Evolutionary conservation across 1,140 invertebrate genomes (phyloP).

Genomic region (Bicyclus anynana): DNA sequence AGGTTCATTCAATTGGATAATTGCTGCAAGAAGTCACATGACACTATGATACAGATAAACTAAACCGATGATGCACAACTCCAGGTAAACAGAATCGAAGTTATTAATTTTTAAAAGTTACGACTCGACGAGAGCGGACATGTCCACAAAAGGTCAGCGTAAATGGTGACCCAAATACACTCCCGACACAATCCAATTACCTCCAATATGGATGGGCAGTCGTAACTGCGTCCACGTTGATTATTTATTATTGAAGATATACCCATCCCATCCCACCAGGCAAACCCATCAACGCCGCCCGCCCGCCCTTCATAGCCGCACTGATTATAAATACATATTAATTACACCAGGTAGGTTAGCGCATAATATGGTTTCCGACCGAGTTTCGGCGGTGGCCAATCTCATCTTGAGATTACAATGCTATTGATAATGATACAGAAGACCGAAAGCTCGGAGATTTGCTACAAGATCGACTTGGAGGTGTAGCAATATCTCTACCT

Average conservation of each 20-base stretch:
- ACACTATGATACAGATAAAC: no score
- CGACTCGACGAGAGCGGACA: constrained; percentile 10
- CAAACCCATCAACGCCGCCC: background rate
- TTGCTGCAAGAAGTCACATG: no score
- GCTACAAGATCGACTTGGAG: no score
- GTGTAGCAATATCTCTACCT: no score
- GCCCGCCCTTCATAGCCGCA: background rate
- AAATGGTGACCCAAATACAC: constrained; percentile 53
- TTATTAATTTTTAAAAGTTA: constrained; percentile 22
- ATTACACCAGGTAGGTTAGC: constrained; percentile 1
- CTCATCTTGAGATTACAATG: no score
- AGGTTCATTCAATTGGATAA: no score
- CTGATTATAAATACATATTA: constrained; percentile 14
- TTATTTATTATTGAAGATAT: constrained; percentile 36
- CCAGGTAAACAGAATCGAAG: constrained; percentile 2
- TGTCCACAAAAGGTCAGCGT: constrained; percentile 41
- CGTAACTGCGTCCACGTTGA: constrained; percentile 33
- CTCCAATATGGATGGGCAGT: constrained; percentile 36
- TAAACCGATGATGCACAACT: no score
- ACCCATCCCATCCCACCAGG: background rate
- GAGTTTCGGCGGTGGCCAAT: no score
- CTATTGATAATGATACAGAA: no score
- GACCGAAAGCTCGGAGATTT: no score
- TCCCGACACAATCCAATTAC: constrained; percentile 51
- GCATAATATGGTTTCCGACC: background rate